These are phyloP conservation scores for Cheilosia variabilis DNA, from an alignment of 2,888 invertebrate species.

Conservation along the genomic window DNA sequence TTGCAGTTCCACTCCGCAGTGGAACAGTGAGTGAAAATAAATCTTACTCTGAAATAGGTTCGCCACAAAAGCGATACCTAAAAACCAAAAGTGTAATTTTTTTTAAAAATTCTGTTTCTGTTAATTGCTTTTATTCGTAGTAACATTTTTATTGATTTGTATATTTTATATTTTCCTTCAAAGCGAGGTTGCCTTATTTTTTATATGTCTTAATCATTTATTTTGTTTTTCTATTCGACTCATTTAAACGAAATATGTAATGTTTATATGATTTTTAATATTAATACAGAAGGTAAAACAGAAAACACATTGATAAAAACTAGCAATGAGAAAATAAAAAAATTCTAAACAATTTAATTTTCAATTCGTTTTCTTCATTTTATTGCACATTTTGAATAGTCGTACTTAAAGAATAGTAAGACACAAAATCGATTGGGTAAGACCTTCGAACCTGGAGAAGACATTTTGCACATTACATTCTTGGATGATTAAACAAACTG, in stretches of 20 bases:
- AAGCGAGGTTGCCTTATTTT: neutral
- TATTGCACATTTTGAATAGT: no score
- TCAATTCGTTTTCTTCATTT: constrained; percentile 54
- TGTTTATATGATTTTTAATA: constrained; percentile 64
- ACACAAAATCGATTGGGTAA: no score
- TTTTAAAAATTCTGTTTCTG: constrained; percentile 5
- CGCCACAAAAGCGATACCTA: neutral
- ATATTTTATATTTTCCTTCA: constrained; percentile 36
- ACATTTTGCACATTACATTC: no score
- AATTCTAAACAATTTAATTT: constrained; percentile 66
- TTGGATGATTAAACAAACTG: no score
- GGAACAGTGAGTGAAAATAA: neutral
- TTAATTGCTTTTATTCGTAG: constrained; percentile 12
- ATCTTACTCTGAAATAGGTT: neutral
- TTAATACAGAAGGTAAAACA: constrained; percentile 47
- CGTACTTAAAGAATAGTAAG: no score
- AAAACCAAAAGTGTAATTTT: constrained; percentile 20
- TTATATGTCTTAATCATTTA: constrained; percentile 14
- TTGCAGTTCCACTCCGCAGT: neutral
- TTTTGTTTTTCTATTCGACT: constrained; percentile 37
- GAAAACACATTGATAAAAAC: constrained; percentile 13
- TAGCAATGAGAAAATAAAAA: constrained; percentile 52
- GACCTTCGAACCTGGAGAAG: neutral
- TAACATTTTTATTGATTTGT: constrained; percentile 51
- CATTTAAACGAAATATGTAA: constrained; percentile 48